phyloP scores from a whole-genome alignment of 2,113 vertebrate genomes.

The Symphodus melops region DNA sequence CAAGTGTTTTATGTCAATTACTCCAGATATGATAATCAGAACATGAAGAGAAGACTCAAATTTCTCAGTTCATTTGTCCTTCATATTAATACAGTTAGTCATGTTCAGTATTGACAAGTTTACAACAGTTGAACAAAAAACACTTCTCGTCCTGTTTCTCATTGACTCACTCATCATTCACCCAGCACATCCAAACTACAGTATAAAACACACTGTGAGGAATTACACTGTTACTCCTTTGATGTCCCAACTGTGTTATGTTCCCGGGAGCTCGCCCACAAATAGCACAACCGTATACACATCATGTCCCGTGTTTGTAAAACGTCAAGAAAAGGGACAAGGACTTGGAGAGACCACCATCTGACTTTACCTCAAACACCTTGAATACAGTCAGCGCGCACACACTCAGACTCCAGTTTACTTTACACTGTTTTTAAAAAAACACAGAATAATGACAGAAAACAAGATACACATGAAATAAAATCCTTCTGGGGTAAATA shows the following conservation, averaged over 20 bases:
- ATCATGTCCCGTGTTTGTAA: constrained; percentile 26
- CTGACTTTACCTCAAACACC: constrained; percentile 34
- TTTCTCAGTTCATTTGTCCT: background rate
- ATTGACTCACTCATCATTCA: constrained; percentile 34
- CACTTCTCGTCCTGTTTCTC: constrained; percentile 6
- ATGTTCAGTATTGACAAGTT: constrained; percentile 46
- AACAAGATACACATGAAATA: constrained; percentile 27
- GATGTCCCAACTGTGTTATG: constrained; percentile 16
- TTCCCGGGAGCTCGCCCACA: background rate
- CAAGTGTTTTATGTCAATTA: constrained; percentile 44
- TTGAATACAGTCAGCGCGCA: constrained; percentile 59
- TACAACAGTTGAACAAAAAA: constrained; percentile 38
- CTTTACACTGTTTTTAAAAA: constrained; percentile 18
- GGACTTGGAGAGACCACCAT: constrained; percentile 19
- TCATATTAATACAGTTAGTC: constrained; percentile 15
- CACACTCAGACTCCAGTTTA: constrained; percentile 52
- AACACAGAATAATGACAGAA: constrained; percentile 30
- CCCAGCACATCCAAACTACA: constrained; percentile 36
- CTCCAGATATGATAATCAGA: background rate
- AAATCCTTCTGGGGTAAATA: constrained; percentile 44
- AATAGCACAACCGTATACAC: constrained; percentile 13
- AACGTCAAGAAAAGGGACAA: constrained; percentile 12
- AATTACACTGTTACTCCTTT: constrained; percentile 19
- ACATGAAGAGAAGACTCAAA: constrained; percentile 9
- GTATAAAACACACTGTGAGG: constrained; percentile 27